These are phyloP conservation scores for Oxytorus armatus DNA, from an alignment of 2,888 invertebrate species.

Conservation along the genomic window DNA sequence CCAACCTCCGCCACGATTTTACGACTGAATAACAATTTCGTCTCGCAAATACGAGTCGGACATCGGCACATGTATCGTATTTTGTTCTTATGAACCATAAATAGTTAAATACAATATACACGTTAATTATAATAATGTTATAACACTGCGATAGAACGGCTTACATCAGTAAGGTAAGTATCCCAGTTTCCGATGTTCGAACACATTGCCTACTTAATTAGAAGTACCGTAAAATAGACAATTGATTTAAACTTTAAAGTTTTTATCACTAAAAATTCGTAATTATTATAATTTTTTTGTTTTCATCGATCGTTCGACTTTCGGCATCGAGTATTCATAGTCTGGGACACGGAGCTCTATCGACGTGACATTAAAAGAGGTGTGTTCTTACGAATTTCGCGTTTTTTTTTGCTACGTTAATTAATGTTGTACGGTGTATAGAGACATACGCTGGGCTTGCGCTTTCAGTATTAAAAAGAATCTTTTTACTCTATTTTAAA, in stretches of 20 bases:
- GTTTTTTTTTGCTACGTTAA: constrained; percentile 62
- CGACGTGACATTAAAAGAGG: constrained; percentile 43
- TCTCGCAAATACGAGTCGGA: constrained; percentile 45
- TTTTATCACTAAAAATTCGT: too few species aligned
- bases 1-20: constrained; percentile 23
- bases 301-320: constrained; percentile 15
- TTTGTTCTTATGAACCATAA: constrained; percentile 62
- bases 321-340: constrained; percentile 1
- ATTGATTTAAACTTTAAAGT: too few species aligned
- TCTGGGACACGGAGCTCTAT: constrained; percentile 37
- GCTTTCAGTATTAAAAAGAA: constrained; percentile 63
- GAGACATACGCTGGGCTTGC: constrained; percentile 73
- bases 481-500: constrained; percentile 52
- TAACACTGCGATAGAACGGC: constrained; percentile 72
- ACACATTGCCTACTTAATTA: constrained; percentile 3
- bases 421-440: constrained; percentile 70
- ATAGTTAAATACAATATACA: constrained; percentile 67
- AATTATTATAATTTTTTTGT: too few species aligned
- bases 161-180: constrained; percentile 65
- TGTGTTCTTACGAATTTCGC: constrained; percentile 41
- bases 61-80: constrained; percentile 26
- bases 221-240: neutral
- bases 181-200: constrained; percentile 35
- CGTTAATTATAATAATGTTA: constrained; percentile 64
- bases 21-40: constrained; percentile 52